Base-by-base conservation (phyloP, 1,140 invertebrate genomes). In the Venturia canescens region DNA sequence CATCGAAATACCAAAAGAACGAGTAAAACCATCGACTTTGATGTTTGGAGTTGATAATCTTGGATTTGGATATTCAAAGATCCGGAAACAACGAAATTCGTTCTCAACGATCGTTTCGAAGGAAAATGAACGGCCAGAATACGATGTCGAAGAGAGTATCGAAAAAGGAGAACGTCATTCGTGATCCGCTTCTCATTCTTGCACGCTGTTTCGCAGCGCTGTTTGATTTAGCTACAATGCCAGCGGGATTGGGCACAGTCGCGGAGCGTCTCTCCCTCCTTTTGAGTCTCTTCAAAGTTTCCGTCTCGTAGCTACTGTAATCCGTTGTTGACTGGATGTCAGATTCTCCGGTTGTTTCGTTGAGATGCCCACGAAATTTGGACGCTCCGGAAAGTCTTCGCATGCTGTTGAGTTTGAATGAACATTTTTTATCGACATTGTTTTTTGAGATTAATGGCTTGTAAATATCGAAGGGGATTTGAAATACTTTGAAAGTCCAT, bases 91-190 rank as follows among this genome's bases (percentile, higher is more conserved):
- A n/a, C n/a, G n/a, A n/a, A n/a, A n/a, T n/a, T n/a, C n/a, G n/a
- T n/a, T n/a, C n/a, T 79, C 71, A 85, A 27, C 76, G 81, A 70
- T 87, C 82, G 6, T 81, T 57, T 38, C 83, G 80, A n/a, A 88
- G 18, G 31, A 88, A 87, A 48, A 88, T 11, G 15, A 88, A 83
- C 11, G 87, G 87, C 87, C 87, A 88, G 23, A 88, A 88, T 26
- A 88, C 83, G 13, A 88, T 88, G 44, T 88, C 87, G 27, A 88
- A 88, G 48, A 88, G 82, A 0, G 84, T 82, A 26, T 83, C 78
- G 21, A 88, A 84, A 21, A 88, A 88, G 0, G 82, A 83, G 21
- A 85, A 82, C 9, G 29, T 78, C 27, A 48, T 44, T 5, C 57
- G 75, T 16, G 67, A n/a, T 79, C 48, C 48, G 11, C 23, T 70